Evolutionary conservation across 2,888 invertebrate genomes (phyloP).

Genomic region (Stenodera caucasica): DNA sequence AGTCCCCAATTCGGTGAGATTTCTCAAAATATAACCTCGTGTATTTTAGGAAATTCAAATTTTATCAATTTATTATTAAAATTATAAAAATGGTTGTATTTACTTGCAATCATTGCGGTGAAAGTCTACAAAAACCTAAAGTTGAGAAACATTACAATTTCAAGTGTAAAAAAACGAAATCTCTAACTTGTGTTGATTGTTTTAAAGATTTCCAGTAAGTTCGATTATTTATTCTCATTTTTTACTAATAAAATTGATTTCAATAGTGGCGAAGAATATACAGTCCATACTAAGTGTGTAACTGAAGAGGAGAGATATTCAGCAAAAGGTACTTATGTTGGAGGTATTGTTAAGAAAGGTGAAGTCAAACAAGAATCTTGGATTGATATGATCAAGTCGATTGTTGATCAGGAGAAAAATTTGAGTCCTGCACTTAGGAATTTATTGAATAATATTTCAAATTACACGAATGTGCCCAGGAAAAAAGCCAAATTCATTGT

Average conservation of each 20-base stretch:
- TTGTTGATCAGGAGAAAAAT: constrained; percentile 62
- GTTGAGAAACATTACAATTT: constrained; percentile 85
- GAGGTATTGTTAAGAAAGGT: constrained; percentile 75
- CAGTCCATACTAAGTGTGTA: constrained; percentile 80
- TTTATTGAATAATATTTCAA: constrained; percentile 69
- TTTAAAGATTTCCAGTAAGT: constrained; percentile 82
- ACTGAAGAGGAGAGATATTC: constrained; percentile 87
- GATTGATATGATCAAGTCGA: constrained; percentile 71
- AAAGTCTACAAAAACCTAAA: constrained; percentile 85
- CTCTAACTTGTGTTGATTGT: constrained; percentile 91
- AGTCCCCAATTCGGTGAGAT: not conserved
- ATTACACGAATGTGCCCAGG: constrained; percentile 76
- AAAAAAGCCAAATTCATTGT: constrained; percentile 79
- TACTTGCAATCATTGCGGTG: constrained; percentile 90
- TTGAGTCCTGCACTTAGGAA: constrained; percentile 62
- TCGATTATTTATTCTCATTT: constrained; percentile 5
- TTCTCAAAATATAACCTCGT: not conserved
- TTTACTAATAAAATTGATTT: constrained; percentile 40
- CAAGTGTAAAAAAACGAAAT: constrained; percentile 68
- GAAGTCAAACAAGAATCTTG: constrained; percentile 85
- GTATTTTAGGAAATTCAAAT: not conserved
- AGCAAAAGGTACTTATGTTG: constrained; percentile 74
- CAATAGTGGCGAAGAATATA: constrained; percentile 77
- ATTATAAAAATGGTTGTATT: constrained; percentile 92
- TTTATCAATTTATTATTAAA: too few species aligned